Conservation (phyloP, 30 jellyfish, hydroid and myxozoan genomes). For the Pelagia noctiluca region DNA sequence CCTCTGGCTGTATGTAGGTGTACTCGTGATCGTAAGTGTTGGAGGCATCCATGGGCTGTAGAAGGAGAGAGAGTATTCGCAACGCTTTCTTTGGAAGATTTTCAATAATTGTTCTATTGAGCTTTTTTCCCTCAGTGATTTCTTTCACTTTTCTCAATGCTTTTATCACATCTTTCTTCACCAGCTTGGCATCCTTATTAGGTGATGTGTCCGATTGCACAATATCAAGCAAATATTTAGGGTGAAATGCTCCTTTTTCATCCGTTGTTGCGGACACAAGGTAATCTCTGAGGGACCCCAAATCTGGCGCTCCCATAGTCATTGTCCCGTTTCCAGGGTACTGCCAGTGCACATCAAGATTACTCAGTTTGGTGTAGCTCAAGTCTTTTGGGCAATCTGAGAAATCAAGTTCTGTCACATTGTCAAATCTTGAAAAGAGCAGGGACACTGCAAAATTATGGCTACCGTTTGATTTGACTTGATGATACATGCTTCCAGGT, state of each 20-base stretch:
- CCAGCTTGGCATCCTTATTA: not conserved
- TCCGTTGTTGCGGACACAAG: not conserved
- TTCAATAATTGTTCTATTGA: not conserved
- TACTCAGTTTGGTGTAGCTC: conserved; percentile 20
- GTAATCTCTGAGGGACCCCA: conserved; percentile 11
- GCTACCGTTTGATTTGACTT: conserved; percentile 72
- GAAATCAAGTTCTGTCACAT: conserved; percentile 33
- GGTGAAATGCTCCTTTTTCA: conserved; percentile 13
- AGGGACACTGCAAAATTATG: conserved; percentile 76
- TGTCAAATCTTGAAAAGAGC: conserved; percentile 71
- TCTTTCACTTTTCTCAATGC: not conserved
- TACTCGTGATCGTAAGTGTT: conserved; percentile 75
- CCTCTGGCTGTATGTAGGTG: conserved; percentile 50
- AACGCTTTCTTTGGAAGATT: conserved; percentile 37
- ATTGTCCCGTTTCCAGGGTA: conserved; percentile 79
- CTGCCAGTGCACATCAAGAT: conserved; percentile 85
- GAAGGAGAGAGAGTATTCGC: conserved; percentile 19
- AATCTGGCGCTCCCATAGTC: conserved; percentile 87
- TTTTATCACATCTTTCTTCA: conserved; percentile 4
- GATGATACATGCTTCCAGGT: conserved; percentile 86
- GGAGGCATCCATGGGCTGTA: conserved; percentile 72
- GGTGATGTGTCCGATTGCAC: not conserved
- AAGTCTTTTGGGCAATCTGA: conserved; percentile 49
- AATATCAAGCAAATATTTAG: not conserved
- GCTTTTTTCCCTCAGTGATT: not conserved